Evolutionary conservation across 2,797 vertebrate species (phyloP).

Genomic region (Pristis pectinata): DNA sequence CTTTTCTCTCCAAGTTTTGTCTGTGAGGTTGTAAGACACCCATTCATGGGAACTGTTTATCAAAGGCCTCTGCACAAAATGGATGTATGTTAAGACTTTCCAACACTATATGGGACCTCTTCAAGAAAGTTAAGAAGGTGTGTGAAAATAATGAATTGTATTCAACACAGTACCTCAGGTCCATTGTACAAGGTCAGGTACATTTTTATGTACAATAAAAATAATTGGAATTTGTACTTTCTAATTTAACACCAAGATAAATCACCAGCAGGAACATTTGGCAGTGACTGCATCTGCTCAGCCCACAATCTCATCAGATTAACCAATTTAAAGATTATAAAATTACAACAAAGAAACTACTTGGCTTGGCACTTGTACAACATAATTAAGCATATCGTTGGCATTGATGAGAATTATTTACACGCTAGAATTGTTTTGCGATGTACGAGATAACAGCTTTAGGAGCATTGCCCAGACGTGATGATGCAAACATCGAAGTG

Average conservation of each 20-base stretch:
- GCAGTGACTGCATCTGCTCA: background rate
- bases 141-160: background rate
- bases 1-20: no score
- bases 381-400: background rate
- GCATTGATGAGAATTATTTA: background rate
- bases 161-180: background rate
- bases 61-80: no score
- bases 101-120: background rate
- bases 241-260: background rate
- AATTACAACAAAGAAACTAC: background rate
- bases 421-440: background rate
- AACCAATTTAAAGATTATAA: background rate
- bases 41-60: background rate
- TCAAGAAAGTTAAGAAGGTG: background rate
- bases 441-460: background rate
- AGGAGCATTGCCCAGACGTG: background rate
- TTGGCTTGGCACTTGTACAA: conserved; percentile 5
- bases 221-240: background rate
- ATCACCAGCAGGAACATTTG: background rate
- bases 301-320: background rate
- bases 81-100: background rate
- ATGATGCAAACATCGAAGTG: background rate
- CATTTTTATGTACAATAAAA: no score
- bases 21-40: background rate
- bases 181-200: no score